Evolutionary conservation across 2,113 vertebrate genomes (phyloP), one percentile per base, ranked within the genome.

Genomic region (Thamnophis sirtalis): DNA sequence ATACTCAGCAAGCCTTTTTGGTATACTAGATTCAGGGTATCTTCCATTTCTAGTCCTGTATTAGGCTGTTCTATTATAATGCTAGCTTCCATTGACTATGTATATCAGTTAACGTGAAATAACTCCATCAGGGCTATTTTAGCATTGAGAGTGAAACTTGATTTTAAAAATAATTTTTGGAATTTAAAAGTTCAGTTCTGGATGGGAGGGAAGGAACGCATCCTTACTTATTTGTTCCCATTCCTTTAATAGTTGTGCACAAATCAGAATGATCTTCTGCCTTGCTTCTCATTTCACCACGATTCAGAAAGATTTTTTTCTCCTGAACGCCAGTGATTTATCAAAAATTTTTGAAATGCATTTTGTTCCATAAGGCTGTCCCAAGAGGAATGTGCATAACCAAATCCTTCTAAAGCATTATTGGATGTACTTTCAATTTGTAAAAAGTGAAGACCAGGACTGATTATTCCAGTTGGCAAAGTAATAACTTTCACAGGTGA

Each of bases 141-240:
- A 33, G 9, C 4, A 38, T 11, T 60, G n/a, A 51, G 21, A 90
- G 7, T 51, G 51, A 89, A 89, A 73, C 94, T 51, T 93, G 87
- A 87, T 89, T 89, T 95, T 95, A 96, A 95, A 94, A 91, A 87
- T 85, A 80, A 21, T 80, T 80, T 38, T 43, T 19, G 73, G 33
- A 80, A 80, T 43, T 43, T 43, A 80, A 43, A 80, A 43, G 3
- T 43, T 80, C 33, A 43, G 7, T 80, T 80, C 63, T 43, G 33
- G 17, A 43, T 3, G 2, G 7, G 7, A 38, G 33, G 33, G 73
- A 80, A 38, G 73, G 17, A 43, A 43, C 3, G 33, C 33, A 43
- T 80, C 33, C 33, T 80, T 80, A 80, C 17, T 80, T 80, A 80
- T 43, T 80, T 80, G 7, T 21, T 21, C 22, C 49, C 49, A 86